Evolutionary conservation across 2,113 vertebrate species (phyloP).

Genomic region (Etia nguti): DNA sequence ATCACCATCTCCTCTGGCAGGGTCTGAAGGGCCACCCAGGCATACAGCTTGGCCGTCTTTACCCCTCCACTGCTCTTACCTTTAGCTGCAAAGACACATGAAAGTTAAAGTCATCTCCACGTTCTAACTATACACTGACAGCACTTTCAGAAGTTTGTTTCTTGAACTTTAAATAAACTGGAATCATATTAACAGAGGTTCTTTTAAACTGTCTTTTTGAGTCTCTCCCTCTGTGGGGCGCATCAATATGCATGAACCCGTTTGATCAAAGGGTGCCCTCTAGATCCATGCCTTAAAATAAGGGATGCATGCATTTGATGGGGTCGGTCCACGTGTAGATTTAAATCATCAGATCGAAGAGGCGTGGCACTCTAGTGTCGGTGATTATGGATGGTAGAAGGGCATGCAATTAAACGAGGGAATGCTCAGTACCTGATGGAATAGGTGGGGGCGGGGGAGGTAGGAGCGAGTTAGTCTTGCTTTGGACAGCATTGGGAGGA

Average conservation of each 20-base stretch:
- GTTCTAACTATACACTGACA: not conserved
- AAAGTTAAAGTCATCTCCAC: not conserved
- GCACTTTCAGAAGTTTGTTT: not conserved
- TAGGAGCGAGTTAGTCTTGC: constrained; percentile 92
- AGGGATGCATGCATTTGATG: constrained; percentile 21
- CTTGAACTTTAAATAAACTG: not conserved
- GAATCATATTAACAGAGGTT: not conserved
- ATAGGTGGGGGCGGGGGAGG: constrained; percentile 93
- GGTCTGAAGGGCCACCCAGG: constrained; percentile 97
- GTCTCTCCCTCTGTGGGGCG: not conserved
- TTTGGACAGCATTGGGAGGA: constrained; percentile 80
- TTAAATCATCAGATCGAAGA: not conserved
- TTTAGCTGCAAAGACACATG: constrained; percentile 81
- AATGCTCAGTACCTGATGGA: constrained; percentile 86
- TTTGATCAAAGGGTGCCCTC: constrained; percentile 12
- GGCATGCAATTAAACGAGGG: constrained; percentile 58
- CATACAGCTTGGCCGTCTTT: constrained; percentile 94
- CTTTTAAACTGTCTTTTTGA: not conserved
- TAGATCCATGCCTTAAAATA: not conserved
- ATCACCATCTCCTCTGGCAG: constrained; percentile 99
- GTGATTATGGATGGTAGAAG: constrained; percentile 1
- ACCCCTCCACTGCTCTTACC: constrained; percentile 87
- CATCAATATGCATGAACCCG: constrained; percentile 19
- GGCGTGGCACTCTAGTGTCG: not conserved
- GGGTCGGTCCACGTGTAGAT: not conserved